Percentiles rank a stretch among this genome's conserved stretches.
phyloP scores from a whole-genome alignment of 2,113 vertebrate species.

The Semnornis frantzii region DNA sequence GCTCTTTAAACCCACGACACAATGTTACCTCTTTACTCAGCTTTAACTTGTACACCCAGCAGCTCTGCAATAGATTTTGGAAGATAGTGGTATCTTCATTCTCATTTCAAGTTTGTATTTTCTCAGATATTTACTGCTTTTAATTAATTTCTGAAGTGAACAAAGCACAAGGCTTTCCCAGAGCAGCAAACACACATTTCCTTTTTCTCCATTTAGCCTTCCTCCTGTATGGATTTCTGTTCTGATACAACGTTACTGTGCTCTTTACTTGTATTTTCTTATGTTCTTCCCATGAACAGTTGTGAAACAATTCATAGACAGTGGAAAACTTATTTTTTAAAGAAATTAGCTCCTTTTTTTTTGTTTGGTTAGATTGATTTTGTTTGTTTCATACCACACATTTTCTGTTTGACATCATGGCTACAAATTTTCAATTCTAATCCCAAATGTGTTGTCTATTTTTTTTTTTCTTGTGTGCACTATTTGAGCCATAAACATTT shows the following conservation, averaged over 20 bases:
- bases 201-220: background rate
- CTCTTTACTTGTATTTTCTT: background rate
- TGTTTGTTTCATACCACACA: rapidly evolving
- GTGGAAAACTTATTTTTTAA: background rate
- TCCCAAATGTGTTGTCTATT: background rate
- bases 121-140: background rate
- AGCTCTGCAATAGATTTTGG: background rate
- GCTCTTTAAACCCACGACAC: too few species aligned
- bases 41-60: background rate
- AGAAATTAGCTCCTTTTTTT: background rate
- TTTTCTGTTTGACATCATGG: background rate
- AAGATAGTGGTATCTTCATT: background rate
- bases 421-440: too few species aligned
- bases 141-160: background rate
- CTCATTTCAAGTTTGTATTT: background rate
- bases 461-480: background rate
- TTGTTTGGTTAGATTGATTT: background rate
- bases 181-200: background rate
- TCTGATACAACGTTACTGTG: background rate
- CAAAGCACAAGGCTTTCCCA: background rate
- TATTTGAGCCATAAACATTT: background rate
- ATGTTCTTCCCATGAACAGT: background rate
- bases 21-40: background rate
- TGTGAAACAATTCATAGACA: background rate
- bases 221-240: background rate